A percentile compares a stretch with the other conserved stretches of the same genome.
These are phyloP conservation scores for Mycteria americana DNA, from an alignment of 2,797 vertebrate genomes.

Conservation along the genomic window DNA sequence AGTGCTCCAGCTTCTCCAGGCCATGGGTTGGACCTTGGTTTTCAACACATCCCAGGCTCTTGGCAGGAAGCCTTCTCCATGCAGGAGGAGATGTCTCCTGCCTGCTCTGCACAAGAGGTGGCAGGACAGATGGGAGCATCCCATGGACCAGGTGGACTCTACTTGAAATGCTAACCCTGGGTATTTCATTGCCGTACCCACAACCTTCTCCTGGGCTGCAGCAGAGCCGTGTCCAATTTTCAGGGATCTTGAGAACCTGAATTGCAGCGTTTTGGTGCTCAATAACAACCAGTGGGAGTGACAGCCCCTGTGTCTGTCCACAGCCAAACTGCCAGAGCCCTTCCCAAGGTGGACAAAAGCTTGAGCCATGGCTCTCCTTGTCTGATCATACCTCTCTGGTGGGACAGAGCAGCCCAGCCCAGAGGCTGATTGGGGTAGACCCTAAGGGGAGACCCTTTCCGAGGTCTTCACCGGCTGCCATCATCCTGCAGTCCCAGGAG, in stretches of 20 bases:
- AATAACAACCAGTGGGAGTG: neutral
- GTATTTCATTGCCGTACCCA: neutral
- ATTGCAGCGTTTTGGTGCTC: neutral
- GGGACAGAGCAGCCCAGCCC: neutral
- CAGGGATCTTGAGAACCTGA: neutral
- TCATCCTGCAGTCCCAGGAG: neutral
- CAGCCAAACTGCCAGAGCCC: neutral
- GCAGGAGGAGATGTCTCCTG: neutral
- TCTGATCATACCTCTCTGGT: neutral
- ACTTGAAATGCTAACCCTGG: neutral
- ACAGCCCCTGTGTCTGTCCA: neutral
- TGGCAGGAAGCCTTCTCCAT: neutral
- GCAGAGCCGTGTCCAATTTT: neutral
- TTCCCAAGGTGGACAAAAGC: neutral
- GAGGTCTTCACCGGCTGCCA: neutral
- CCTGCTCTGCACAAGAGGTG: neutral
- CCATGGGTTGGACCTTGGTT: neutral
- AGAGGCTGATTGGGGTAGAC: neutral
- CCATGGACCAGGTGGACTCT: neutral
- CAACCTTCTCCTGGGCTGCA: neutral
- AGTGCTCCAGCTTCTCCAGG: neutral
- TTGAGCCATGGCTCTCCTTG: neutral
- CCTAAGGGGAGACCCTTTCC: neutral
- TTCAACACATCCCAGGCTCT: neutral
- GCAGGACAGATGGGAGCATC: neutral